Evolutionary conservation across 2,888 invertebrate species (phyloP).

Genomic region (Odontothrips loti): DNA sequence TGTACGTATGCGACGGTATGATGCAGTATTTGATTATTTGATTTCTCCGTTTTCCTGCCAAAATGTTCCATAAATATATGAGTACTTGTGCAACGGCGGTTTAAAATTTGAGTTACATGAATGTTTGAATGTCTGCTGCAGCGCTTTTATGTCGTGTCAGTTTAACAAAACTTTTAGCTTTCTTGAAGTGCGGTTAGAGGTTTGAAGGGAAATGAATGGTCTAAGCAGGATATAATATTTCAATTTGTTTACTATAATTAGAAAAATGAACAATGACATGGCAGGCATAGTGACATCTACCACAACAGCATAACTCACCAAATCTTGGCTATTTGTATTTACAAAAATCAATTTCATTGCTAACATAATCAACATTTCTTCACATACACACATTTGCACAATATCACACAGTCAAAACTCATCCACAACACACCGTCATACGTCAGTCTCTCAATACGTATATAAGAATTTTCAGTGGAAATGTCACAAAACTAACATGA

Average conservation of each 20-base stretch:
- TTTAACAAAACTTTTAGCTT: no score
- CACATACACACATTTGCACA: background rate
- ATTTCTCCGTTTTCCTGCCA: no score
- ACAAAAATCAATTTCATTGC: conserved; percentile 18
- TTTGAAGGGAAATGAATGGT: background rate
- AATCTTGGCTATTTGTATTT: conserved; percentile 5
- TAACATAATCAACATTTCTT: conserved; percentile 23
- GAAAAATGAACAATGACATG: conserved; percentile 16
- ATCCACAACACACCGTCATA: conserved; percentile 12
- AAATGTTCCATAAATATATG: no score
- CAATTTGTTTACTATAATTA: conserved; percentile 20
- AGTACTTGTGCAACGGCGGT: no score
- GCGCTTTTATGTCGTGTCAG: no score
- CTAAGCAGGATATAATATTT: background rate
- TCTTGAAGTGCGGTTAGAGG: background rate
- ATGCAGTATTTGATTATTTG: no score
- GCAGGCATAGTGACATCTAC: conserved; percentile 11
- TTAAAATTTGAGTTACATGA: no score
- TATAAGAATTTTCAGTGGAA: background rate
- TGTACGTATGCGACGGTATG: no score
- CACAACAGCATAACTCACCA: conserved; percentile 22
- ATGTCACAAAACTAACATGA: background rate
- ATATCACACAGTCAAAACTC: background rate
- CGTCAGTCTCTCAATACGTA: conserved; percentile 22
- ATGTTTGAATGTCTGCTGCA: no score